A percentile compares a stretch with the other conserved stretches of the same genome.
Evolutionary conservation across 2,113 vertebrate genomes (phyloP).

Genomic region (Cinclus mexicanus): DNA sequence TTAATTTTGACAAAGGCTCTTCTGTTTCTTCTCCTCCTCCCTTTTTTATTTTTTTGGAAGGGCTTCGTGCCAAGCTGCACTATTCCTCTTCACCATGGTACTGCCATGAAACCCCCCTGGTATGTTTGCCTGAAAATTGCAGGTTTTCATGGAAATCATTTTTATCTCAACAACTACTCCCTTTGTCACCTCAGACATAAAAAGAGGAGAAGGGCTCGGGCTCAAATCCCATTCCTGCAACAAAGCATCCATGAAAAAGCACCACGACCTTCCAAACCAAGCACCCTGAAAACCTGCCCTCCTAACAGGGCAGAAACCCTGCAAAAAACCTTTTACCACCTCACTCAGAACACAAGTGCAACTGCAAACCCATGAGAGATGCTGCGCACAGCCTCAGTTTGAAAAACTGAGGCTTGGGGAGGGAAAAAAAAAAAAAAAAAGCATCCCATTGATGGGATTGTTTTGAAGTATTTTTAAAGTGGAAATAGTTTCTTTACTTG

Average conservation of each 20-base stretch:
- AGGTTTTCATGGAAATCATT: slow-evolving; percentile 71
- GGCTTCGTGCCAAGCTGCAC: slow-evolving; percentile 77
- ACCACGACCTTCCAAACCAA: not conserved
- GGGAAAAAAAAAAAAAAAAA: not conserved
- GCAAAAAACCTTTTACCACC: not conserved
- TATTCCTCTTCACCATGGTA: slow-evolving; percentile 80
- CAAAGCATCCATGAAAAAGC: not conserved
- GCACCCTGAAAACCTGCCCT: not conserved
- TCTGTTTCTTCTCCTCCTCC: slow-evolving; percentile 66
- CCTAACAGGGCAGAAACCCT: not conserved
- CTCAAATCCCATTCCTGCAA: not conserved
- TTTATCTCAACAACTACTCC: slow-evolving; percentile 57
- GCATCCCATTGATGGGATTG: not conserved
- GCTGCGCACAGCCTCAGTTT: not conserved
- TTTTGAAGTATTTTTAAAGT: slow-evolving; percentile 16
- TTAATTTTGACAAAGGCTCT: slow-evolving; percentile 78
- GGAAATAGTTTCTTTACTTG: slow-evolving; percentile 50
- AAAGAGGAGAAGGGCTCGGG: slow-evolving; percentile 16
- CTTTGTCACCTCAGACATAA: slow-evolving; percentile 56
- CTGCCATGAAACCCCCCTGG: slow-evolving; percentile 78
- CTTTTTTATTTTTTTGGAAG: slow-evolving; percentile 5
- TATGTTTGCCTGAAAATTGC: slow-evolving; percentile 77
- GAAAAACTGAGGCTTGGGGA: not conserved
- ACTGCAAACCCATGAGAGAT: not conserved
- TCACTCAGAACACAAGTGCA: not conserved